Evolutionary conservation across 1,140 invertebrate species (phyloP), one percentile per base, ranked within the genome.

Genomic region (Gonioctena quinquepunctata): DNA sequence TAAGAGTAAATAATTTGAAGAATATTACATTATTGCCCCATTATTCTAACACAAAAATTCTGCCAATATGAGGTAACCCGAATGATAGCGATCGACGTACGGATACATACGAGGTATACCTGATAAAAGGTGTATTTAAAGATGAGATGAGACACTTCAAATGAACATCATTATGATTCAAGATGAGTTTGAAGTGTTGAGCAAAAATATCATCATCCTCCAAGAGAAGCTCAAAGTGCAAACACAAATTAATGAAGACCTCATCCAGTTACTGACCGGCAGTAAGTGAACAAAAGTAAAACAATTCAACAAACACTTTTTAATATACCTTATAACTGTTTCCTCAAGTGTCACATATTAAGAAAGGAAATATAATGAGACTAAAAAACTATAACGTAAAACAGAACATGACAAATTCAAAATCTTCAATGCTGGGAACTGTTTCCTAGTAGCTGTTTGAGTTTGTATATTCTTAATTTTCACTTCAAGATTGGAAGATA

Each of bases 1-100:
- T 62, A 5, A 27, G 21, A 22, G 60, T 42, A 62, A 62, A 62
- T 62, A 62, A 62, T 42, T 27, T 62, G 60, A 13, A 23, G 33
- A 42, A 42, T 42, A 42, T 42, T 42, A n/a, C 19, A 11, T 54
- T 42, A n/a, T 42, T 42, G n/a, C 33, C 33, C 33, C 33, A 42
- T 42, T 7, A 42, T 42, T 7, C 33, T 7, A 42, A 42, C 33
- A 54, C 18, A 18, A 16, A 54, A 18, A 22, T 16, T 23, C 22
- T 54, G 11, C 19, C 18, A 19, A 16, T 18, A 18, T 54, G 19
- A 54, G 6, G 52, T 18, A 23, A 54, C 11, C 52, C 22, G 52
- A 54, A 54, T 54, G 52, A 54, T 54, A 54, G 19, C 52, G 0
- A 54, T 54, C n/a, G 11, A 19, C 11, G 18, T 18, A 8, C 52